A percentile compares a stretch with the other conserved stretches of the same genome.
phyloP scores from a whole-genome alignment of 2,888 invertebrate species.

The Drosophila falleni region DNA sequence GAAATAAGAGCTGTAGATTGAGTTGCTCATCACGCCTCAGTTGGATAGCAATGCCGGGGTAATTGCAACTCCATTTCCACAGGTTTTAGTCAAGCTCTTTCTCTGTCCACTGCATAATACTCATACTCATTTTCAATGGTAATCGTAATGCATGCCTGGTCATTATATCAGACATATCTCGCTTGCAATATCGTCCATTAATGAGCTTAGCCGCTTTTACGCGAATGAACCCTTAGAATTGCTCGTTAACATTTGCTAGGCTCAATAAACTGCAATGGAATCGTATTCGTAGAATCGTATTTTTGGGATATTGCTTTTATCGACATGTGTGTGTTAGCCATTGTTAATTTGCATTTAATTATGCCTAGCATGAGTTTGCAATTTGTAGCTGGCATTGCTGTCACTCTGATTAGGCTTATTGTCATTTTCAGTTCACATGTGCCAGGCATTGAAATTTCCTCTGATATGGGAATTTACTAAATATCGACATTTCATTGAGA shows the following conservation, averaged over 20 bases:
- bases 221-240: constrained; percentile 8
- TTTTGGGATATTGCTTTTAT: constrained; percentile 11
- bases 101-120: constrained; percentile 17
- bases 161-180: constrained; percentile 22
- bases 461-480: constrained; percentile 86
- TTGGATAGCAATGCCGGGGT: constrained; percentile 5
- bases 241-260: not conserved
- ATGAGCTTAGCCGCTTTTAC: constrained; percentile 10
- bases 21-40: constrained; percentile 27
- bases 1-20: constrained; percentile 21
- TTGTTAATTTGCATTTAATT: constrained; percentile 67
- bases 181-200: constrained; percentile 23
- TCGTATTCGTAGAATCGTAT: not conserved
- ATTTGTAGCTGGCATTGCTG: constrained; percentile 90
- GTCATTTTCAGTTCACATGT: constrained; percentile 88
- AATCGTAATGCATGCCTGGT: constrained; percentile 33
- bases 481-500: not conserved
- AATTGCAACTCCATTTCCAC: not conserved
- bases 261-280: constrained; percentile 4
- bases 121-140: constrained; percentile 25
- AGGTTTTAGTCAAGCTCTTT: constrained; percentile 1
- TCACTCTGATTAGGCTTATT: constrained; percentile 90
- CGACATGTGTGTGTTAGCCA: constrained; percentile 23
- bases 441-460: constrained; percentile 88
- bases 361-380: constrained; percentile 76